phyloP scores from a whole-genome alignment of 92 coral and sea anemone species.

The Parazoanthus atlanticus region DNA sequence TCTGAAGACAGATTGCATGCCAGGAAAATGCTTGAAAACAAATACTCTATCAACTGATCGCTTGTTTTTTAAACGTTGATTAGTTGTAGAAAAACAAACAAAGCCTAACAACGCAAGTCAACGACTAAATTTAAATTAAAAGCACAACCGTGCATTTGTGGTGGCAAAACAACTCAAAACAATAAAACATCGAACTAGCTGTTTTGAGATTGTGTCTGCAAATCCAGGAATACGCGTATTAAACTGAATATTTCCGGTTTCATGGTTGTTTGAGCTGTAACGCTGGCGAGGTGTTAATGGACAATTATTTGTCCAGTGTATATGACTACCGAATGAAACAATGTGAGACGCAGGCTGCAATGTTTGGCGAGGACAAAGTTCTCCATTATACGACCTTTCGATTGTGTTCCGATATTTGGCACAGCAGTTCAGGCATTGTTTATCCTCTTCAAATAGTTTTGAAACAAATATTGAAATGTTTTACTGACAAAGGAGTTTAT shows the following conservation, averaged over 20 bases:
- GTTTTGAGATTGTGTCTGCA: neutral
- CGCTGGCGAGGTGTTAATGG: slow-evolving; percentile 28
- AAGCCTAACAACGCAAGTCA: neutral
- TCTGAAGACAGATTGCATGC: neutral
- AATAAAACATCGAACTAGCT: neutral
- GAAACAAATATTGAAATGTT: slow-evolving; percentile 44
- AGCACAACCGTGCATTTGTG: neutral
- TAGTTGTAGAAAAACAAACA: slow-evolving; percentile 20
- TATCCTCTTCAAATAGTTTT: neutral
- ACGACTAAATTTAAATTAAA: neutral
- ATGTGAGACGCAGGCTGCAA: slow-evolving; percentile 3
- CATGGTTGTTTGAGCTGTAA: neutral
- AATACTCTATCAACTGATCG: slow-evolving; percentile 13
- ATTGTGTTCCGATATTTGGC: slow-evolving; percentile 39
- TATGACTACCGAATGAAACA: slow-evolving; percentile 13
- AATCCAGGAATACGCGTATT: neutral
- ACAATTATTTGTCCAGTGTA: slow-evolving; percentile 17
- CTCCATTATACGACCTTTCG: slow-evolving; percentile 8
- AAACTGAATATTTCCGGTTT: slow-evolving; percentile 11
- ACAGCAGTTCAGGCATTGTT: slow-evolving; percentile 13
- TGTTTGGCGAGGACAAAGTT: slow-evolving; percentile 9
- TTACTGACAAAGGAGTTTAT: slow-evolving; percentile 16
- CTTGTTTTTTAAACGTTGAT: slow-evolving; percentile 21
- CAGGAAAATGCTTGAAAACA: neutral
- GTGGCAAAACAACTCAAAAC: neutral